Conservation (phyloP, 1,140 invertebrate species). For the Drosophila virilis region DNA sequence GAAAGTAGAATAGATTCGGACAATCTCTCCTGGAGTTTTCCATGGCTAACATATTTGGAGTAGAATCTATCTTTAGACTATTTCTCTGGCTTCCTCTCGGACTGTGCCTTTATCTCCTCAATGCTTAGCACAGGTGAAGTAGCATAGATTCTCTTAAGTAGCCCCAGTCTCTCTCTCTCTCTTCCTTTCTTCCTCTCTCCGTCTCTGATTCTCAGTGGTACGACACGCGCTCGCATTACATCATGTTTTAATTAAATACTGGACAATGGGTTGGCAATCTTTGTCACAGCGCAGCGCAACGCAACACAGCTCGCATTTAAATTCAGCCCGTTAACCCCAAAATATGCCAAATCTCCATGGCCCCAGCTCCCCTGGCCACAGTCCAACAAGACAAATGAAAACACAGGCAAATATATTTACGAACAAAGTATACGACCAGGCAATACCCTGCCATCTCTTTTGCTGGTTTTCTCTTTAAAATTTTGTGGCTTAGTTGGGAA, state of each 20-base stretch:
- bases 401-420: conserved; percentile 12
- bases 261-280: conserved; percentile 31
- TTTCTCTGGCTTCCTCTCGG: conserved; percentile 15
- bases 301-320: conserved; percentile 46
- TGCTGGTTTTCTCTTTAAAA: too few relatives aligned
- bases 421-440: not conserved
- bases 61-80: not conserved
- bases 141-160: conserved; percentile 1
- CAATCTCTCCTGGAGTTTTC: too few relatives aligned
- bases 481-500: too few relatives aligned
- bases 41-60: too few relatives aligned
- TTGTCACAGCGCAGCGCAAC: conserved; percentile 23
- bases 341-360: conserved; percentile 37
- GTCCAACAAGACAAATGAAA: conserved; percentile 42
- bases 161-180: not conserved
- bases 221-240: conserved; percentile 38
- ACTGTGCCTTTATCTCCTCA: not conserved
- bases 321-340: conserved; percentile 55
- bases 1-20: too few relatives aligned
- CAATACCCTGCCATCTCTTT: conserved; percentile 3
- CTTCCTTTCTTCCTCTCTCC: conserved; percentile 3
- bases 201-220: conserved; percentile 1
- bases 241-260: conserved; percentile 54
- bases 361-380: conserved; percentile 4
- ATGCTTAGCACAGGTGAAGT: not conserved